Evolutionary conservation across 2,797 vertebrate genomes (phyloP).

Genomic region (Poecilia picta): DNA sequence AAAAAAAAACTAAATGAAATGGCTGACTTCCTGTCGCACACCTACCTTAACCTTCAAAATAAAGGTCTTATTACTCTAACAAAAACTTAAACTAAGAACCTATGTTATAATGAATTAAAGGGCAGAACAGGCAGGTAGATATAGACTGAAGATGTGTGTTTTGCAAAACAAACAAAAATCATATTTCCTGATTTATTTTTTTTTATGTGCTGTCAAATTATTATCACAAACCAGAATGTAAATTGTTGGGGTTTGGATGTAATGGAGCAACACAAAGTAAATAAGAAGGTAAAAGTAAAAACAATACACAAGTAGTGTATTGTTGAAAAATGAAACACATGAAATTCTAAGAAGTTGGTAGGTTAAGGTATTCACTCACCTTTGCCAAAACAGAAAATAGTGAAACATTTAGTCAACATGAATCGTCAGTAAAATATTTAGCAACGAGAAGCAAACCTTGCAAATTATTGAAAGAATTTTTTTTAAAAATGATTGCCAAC

Average conservation of each 20-base stretch:
- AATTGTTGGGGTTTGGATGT: neutral
- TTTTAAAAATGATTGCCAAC: neutral
- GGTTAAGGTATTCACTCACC: neutral
- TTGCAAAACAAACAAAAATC: neutral
- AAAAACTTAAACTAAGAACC: too few relatives aligned
- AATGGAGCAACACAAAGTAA: too few relatives aligned
- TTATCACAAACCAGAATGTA: neutral
- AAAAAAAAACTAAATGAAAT: too few relatives aligned
- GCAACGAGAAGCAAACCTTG: neutral
- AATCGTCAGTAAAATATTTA: neutral
- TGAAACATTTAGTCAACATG: neutral
- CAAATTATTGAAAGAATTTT: neutral
- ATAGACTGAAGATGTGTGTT: neutral
- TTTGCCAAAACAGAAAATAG: neutral
- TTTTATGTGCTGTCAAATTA: neutral
- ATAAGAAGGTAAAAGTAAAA: too few relatives aligned
- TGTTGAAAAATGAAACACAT: neutral
- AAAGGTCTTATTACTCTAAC: too few relatives aligned
- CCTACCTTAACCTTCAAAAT: too few relatives aligned
- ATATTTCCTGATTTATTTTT: neutral
- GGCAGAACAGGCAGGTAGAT: neutral
- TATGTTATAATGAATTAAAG: too few relatives aligned
- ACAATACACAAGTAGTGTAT: too few relatives aligned
- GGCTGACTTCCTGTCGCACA: too few relatives aligned
- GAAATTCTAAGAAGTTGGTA: neutral